Percentiles rank a stretch among this genome's conserved stretches.
These are phyloP conservation scores for Prosapia bicincta DNA, from an alignment of 2,888 invertebrate species.

Conservation along the genomic window DNA sequence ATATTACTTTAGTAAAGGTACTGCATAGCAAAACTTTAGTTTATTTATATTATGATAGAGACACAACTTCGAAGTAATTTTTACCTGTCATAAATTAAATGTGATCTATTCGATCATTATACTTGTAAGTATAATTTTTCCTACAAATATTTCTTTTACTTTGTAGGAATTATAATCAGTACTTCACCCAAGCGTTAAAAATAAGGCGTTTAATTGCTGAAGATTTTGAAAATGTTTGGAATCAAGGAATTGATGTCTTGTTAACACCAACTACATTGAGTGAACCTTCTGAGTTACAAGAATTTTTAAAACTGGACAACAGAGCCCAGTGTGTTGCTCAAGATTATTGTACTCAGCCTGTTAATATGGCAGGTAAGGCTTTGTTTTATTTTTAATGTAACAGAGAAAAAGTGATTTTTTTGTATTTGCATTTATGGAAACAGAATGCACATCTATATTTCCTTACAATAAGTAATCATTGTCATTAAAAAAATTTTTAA, in stretches of 20 bases:
- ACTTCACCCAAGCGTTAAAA: slow-evolving; percentile 86
- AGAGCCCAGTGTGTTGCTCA: slow-evolving; percentile 83
- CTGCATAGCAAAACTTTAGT: no score
- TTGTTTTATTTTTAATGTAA: no score
- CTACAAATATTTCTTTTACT: background rate
- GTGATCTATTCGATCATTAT: no score
- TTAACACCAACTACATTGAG: slow-evolving; percentile 89
- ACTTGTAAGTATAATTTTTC: no score
- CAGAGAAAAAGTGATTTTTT: no score
- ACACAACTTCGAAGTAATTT: no score
- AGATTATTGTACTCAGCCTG: slow-evolving; percentile 94
- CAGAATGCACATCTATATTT: background rate
- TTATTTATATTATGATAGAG: no score
- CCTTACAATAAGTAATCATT: no score
- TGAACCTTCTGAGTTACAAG: slow-evolving; percentile 77
- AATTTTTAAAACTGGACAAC: slow-evolving; percentile 74
- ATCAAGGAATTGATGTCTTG: slow-evolving; percentile 66
- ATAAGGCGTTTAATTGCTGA: slow-evolving; percentile 81
- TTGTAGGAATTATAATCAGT: slow-evolving; percentile 80
- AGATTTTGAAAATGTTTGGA: slow-evolving; percentile 80
- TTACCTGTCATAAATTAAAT: no score
- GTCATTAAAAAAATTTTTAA: no score
- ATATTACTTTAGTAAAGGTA: no score
- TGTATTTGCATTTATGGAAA: no score
- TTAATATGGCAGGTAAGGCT: slow-evolving; percentile 85